A percentile compares a stretch with the other conserved stretches of the same genome.
phyloP scores from a whole-genome alignment of 2,888 invertebrate genomes.

The Tinea trinotella region DNA sequence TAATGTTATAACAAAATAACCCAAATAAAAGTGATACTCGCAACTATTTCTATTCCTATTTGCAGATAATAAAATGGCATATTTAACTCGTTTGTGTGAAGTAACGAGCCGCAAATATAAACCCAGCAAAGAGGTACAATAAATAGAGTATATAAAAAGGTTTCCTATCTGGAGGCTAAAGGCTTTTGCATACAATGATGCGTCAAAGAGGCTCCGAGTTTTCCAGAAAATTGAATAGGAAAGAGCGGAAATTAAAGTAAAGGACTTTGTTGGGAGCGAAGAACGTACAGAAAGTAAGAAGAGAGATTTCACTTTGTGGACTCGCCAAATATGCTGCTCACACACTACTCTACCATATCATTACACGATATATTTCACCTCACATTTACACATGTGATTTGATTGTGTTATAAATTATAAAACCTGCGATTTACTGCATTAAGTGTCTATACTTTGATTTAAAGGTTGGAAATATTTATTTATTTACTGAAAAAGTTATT shows the following conservation, averaged over 20 bases:
- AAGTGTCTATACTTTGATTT: no score
- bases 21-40: no score
- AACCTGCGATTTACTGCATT: no score
- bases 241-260: constrained; percentile 18
- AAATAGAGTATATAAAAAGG: not conserved
- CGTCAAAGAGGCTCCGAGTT: constrained; percentile 18
- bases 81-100: no score
- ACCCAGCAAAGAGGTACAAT: not conserved
- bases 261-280: constrained; percentile 15
- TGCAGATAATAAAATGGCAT: no score
- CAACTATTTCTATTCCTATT: no score
- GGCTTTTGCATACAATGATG: constrained; percentile 18
- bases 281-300: not conserved
- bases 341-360: no score
- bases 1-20: no score
- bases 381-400: no score
- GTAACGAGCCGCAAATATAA: not conserved
- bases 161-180: constrained; percentile 9
- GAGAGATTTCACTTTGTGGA: not conserved
- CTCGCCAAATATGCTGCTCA: not conserved
- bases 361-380: no score
- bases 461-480: not conserved
- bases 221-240: constrained; percentile 17
- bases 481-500: not conserved
- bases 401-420: no score